These are phyloP conservation scores for Sarcophaga rosellei DNA, from an alignment of 2,888 invertebrate genomes.

Conservation along the genomic window DNA sequence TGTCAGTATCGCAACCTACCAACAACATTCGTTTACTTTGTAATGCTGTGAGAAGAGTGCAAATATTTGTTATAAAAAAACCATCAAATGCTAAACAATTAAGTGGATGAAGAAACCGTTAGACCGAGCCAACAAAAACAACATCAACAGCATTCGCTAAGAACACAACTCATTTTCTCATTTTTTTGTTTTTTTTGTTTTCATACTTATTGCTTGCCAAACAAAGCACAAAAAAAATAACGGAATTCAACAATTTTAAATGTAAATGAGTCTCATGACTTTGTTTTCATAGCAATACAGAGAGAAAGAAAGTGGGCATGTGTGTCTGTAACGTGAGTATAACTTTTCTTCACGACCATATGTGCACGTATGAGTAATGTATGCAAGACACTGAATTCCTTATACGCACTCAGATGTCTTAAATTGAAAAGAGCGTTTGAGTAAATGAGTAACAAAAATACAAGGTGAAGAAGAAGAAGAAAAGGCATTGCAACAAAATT, in stretches of 20 bases:
- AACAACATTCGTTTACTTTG: slow-evolving; percentile 32
- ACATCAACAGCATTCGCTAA: background rate
- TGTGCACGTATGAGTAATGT: slow-evolving; percentile 29
- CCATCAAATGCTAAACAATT: slow-evolving; percentile 59
- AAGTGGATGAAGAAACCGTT: slow-evolving; percentile 49
- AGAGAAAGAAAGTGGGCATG: too few relatives aligned
- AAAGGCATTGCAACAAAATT: background rate
- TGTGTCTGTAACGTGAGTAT: too few relatives aligned
- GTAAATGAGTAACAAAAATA: background rate
- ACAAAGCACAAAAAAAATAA: too few relatives aligned
- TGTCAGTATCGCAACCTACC: too few relatives aligned
- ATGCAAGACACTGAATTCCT: background rate
- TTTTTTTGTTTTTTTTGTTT: background rate
- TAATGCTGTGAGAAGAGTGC: slow-evolving; percentile 52
- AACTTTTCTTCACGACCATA: background rate
- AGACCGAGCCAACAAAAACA: background rate
- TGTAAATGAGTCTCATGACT: slow-evolving; percentile 26
- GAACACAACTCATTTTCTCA: background rate
- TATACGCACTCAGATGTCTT: slow-evolving; percentile 36
- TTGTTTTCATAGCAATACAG: background rate
- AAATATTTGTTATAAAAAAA: slow-evolving; percentile 59
- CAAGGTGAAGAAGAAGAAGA: background rate
- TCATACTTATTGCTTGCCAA: too few relatives aligned
- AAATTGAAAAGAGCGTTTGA: background rate
- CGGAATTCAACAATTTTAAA: background rate